Evolutionary conservation across 2,888 invertebrate species (phyloP).

Genomic region (Leptarthrus brevirostris): DNA sequence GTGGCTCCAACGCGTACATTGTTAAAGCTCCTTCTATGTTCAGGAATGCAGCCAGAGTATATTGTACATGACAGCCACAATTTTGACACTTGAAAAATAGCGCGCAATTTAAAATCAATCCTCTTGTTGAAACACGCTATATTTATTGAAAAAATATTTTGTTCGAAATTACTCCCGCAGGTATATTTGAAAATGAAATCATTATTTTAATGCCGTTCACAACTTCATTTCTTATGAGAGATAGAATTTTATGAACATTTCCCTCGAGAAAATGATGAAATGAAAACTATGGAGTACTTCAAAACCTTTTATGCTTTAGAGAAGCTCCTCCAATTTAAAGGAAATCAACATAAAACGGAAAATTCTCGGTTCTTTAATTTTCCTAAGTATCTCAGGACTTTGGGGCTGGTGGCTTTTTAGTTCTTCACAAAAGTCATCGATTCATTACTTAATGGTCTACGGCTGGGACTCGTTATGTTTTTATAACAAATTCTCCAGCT

Average conservation of each 20-base stretch:
- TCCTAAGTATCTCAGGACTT: constrained; percentile 31
- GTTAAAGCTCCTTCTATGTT: too few species aligned
- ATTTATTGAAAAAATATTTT: too few species aligned
- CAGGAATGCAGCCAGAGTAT: too few species aligned
- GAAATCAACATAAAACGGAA: constrained; percentile 7
- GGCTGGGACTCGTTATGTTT: neutral
- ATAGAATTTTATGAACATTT: neutral
- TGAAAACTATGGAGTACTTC: neutral
- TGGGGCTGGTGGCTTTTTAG: constrained; percentile 12
- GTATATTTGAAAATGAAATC: too few species aligned
- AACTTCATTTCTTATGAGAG: too few species aligned
- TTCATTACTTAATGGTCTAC: constrained; percentile 42
- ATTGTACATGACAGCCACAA: too few species aligned
- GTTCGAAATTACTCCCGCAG: too few species aligned
- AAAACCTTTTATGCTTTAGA: neutral
- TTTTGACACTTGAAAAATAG: too few species aligned
- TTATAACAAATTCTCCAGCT: constrained; percentile 16
- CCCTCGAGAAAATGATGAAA: neutral
- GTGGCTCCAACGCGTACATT: too few species aligned
- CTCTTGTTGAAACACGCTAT: too few species aligned
- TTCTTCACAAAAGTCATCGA: constrained; percentile 28
- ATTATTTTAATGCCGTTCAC: too few species aligned
- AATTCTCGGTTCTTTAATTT: constrained; percentile 32
- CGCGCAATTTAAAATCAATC: too few species aligned
- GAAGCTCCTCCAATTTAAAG: neutral